Evolutionary conservation across 2,113 vertebrate species (phyloP).

Genomic region (Protobothrops flavoviridis): DNA sequence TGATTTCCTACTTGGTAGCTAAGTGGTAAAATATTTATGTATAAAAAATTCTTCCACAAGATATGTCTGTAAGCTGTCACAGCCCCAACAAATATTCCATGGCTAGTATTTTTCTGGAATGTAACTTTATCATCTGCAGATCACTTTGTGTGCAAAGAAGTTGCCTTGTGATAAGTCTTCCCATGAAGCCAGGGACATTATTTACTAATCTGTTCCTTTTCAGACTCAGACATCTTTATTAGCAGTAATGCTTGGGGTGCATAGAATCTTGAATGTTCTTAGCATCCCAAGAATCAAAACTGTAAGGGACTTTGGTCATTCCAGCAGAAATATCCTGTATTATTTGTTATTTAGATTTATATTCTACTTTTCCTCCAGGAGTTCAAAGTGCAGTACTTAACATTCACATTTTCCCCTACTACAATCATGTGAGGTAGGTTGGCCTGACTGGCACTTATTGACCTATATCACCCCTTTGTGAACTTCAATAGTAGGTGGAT

Average conservation of each 20-base stretch:
- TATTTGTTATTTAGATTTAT: fast-evolving
- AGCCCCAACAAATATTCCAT: neutral
- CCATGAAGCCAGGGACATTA: neutral
- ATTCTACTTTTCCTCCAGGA: neutral
- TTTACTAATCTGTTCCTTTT: neutral
- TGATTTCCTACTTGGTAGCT: neutral
- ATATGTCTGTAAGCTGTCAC: neutral
- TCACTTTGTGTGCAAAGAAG: neutral
- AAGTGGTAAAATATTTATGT: neutral
- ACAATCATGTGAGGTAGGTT: neutral
- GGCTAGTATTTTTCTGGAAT: neutral
- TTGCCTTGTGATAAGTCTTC: neutral
- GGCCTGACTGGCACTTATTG: neutral
- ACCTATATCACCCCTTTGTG: neutral
- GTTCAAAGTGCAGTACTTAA: neutral
- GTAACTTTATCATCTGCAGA: neutral
- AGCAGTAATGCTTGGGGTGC: neutral
- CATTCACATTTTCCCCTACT: neutral
- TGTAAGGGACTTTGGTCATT: neutral
- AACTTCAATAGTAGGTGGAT: neutral
- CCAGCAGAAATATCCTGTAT: neutral
- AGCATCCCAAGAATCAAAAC: neutral
- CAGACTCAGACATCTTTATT: neutral
- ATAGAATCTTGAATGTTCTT: neutral
- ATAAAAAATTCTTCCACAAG: neutral